Evolutionary conservation across 1,140 invertebrate species (phyloP), one percentile per base, ranked within the genome.

Genomic region (Pogonomyrmex barbatus): DNA sequence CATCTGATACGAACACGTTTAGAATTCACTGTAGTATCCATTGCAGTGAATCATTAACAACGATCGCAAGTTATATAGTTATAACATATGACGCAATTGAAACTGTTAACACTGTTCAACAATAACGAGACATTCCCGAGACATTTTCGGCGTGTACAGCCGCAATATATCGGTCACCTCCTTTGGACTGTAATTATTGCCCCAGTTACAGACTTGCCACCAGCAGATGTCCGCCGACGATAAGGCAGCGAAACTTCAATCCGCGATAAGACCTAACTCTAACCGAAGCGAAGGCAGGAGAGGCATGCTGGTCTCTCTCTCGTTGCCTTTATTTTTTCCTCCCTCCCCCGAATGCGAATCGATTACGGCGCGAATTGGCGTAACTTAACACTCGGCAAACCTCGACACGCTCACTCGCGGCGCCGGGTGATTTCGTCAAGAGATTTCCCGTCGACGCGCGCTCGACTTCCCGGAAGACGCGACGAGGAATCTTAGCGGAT

Each of bases 161-260:
- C 62, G 9, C 36, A 24, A 68, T 68, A 79, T 56, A 79, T 68
- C 77, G 62, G 47, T 79, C 47, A 79, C 62, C 77, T 47, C 77
- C 47, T 54, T 79, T 17, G 42, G 24, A 54, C 62, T 52, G 62
- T 54, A 79, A 79, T 79, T 79, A 68, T 47, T 68, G 47, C n/a
- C 77, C 47, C 47, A 79, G 77, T 79, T 79, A n/a, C 39, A 68
- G n/a, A 12, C 45, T 39, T 36, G 56, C 42, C 36, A 65, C 4
- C 47, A 45, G 14, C 36, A 54, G 62, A 79, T 65, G 76, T 65
- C 58, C 30, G 58, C 45, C 30, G 10, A 78, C 42, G 76, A 78
- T 79, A 79, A 67, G n/a, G 36, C 17, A 54, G 45, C 47, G 33
- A 79, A 76, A 79, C 45, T 63, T 54, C 33, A 68, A 42, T 67